Conservation (phyloP, 1,140 invertebrate species). For the Dufourea novaeangliae region DNA sequence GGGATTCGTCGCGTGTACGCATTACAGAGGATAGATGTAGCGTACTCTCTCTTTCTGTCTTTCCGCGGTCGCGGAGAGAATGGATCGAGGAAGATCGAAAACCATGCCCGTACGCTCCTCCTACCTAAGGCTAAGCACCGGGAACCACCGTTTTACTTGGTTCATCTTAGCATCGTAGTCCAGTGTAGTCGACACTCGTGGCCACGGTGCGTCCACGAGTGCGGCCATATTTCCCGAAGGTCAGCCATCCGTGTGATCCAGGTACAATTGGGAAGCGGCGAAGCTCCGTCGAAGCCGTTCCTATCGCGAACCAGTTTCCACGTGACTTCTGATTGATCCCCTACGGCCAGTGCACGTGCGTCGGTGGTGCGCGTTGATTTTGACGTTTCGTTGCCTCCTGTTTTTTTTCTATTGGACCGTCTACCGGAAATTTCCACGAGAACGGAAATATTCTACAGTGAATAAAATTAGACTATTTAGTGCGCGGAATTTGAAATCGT, state of each 20-base stretch:
- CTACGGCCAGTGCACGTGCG: constrained; percentile 25
- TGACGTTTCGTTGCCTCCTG: not conserved
- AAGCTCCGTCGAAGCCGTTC: constrained; percentile 1
- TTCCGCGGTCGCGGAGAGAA: constrained; percentile 43
- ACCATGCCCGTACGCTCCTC: constrained; percentile 24
- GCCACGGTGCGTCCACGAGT: constrained; percentile 33
- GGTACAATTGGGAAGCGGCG: constrained; percentile 1
- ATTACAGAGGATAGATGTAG: too few relatives aligned
- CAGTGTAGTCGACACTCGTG: constrained; percentile 44
- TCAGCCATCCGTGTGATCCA: constrained; percentile 1
- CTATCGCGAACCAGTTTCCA: constrained; percentile 16
- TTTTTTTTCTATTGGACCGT: not conserved
- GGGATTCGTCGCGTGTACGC: not conserved
- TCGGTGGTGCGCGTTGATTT: not conserved
- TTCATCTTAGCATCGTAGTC: constrained; percentile 32
- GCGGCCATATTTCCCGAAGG: constrained; percentile 36
- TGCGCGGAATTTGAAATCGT: not conserved
- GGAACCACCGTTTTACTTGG: constrained; percentile 22
- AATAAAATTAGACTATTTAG: not conserved
- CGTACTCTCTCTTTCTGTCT: constrained; percentile 50
- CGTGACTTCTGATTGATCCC: constrained; percentile 21
- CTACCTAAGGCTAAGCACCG: constrained; percentile 37
- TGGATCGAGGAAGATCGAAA: constrained; percentile 37
- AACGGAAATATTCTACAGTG: not conserved
- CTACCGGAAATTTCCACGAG: not conserved